Conservation (phyloP, 2,888 invertebrate genomes). For the Agapostemon virescens region DNA sequence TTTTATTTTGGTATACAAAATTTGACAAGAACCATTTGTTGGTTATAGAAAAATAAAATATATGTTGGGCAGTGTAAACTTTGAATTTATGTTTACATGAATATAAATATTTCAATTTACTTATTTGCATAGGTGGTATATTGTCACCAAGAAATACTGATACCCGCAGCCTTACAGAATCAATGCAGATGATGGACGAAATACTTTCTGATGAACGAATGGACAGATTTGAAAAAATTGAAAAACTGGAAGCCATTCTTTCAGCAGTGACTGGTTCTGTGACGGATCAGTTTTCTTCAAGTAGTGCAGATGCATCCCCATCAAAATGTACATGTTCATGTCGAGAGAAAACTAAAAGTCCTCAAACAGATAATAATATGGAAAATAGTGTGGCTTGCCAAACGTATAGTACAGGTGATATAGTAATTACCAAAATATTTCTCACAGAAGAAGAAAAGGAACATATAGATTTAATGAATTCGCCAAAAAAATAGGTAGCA, state of each 20-base stretch:
- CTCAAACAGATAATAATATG: slow-evolving; percentile 76
- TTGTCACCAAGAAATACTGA: slow-evolving; percentile 89
- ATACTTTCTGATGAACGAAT: slow-evolving; percentile 90
- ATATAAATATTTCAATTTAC: slow-evolving; percentile 17
- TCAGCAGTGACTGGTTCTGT: slow-evolving; percentile 89
- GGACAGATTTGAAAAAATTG: slow-evolving; percentile 92
- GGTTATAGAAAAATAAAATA: background rate
- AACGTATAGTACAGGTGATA: slow-evolving; percentile 94
- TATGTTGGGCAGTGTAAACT: background rate
- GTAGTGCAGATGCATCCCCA: slow-evolving; percentile 81
- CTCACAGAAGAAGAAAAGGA: slow-evolving; percentile 84
- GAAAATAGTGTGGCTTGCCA: slow-evolving; percentile 86
- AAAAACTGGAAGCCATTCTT: slow-evolving; percentile 91
- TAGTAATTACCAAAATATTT: slow-evolving; percentile 93
- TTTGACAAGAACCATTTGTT: background rate
- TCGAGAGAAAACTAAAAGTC: slow-evolving; percentile 61
- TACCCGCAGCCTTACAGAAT: slow-evolving; percentile 91
- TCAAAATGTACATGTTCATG: slow-evolving; percentile 81
- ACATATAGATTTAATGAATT: slow-evolving; percentile 82
- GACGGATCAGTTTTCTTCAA: slow-evolving; percentile 82
- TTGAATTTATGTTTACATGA: background rate
- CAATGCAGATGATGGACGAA: slow-evolving; percentile 94
- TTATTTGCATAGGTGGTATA: slow-evolving; percentile 80
- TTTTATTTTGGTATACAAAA: background rate
- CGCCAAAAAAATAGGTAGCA: slow-evolving; percentile 80